phyloP scores from a whole-genome alignment of 2,888 invertebrate species.

The Kuschelorhynchus macadamiae region DNA sequence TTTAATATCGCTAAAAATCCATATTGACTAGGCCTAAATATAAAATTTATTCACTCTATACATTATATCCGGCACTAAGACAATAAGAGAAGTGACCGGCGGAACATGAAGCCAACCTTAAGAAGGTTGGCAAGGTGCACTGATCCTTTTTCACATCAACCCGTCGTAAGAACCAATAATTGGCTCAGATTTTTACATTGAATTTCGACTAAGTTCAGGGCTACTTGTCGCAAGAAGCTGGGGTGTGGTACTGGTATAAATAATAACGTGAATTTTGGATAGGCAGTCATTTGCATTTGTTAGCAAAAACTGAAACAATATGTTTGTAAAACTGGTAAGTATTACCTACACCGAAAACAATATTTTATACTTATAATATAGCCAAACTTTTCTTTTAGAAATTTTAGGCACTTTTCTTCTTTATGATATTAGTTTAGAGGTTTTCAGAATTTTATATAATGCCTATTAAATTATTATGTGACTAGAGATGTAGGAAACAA shows the following conservation, averaged over 20 bases:
- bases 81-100: conserved; percentile 36
- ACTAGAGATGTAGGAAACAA: too few relatives aligned
- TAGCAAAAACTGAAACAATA: conserved; percentile 60
- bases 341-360: not conserved
- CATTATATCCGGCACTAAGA: conserved; percentile 6
- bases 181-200: conserved; percentile 45
- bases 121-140: conserved; percentile 39
- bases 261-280: conserved; percentile 50
- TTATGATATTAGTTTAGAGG: too few relatives aligned
- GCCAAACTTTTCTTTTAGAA: too few relatives aligned
- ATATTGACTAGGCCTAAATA: too few relatives aligned
- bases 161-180: conserved; percentile 37
- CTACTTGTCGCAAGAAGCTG: conserved; percentile 51
- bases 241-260: conserved; percentile 67
- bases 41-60: conserved; percentile 25
- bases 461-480: too few relatives aligned
- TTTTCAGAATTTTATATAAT: too few relatives aligned
- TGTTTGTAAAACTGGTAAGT: conserved; percentile 69
- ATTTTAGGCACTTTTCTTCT: too few relatives aligned
- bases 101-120: conserved; percentile 35
- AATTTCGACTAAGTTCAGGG: conserved; percentile 61
- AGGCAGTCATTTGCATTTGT: conserved; percentile 48
- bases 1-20: too few relatives aligned
- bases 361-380: too few relatives aligned
- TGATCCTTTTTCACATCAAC: conserved; percentile 40